Evolutionary conservation across 2,888 invertebrate species (phyloP).

Genomic region (Oegoconia quadripuncta): DNA sequence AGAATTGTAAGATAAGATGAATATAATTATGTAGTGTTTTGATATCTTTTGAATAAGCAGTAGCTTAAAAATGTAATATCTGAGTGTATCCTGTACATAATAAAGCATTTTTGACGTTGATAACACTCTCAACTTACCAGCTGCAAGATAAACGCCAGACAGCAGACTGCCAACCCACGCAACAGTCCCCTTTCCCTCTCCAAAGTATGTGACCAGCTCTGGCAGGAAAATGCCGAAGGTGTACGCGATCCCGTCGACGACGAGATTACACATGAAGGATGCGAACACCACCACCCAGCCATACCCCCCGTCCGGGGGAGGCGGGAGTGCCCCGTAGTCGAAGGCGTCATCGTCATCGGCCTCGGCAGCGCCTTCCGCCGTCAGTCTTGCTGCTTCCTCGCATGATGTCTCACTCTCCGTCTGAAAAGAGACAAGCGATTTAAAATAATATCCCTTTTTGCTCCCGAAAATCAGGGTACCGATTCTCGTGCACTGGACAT

Average conservation of each 20-base stretch:
- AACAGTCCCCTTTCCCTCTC: slow-evolving; percentile 90
- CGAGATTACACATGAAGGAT: slow-evolving; percentile 98
- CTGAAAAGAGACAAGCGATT: slow-evolving; percentile 66
- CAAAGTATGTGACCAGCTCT: slow-evolving; percentile 89
- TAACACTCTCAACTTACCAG: slow-evolving; percentile 89
- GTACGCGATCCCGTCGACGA: slow-evolving; percentile 99
- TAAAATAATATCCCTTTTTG: no score
- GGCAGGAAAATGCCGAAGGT: slow-evolving; percentile 96
- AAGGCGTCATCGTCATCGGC: slow-evolving; percentile 81
- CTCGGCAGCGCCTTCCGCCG: slow-evolving; percentile 81
- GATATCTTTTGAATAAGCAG: no score
- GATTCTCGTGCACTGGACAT: no score
- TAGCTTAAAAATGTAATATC: no score
- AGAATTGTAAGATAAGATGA: no score
- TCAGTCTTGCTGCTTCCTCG: slow-evolving; percentile 89
- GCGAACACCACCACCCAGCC: slow-evolving; percentile 97
- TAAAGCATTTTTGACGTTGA: no score
- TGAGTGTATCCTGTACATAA: no score
- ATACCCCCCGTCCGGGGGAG: slow-evolving; percentile 94
- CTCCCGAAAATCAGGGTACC: no score
- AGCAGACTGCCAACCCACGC: slow-evolving; percentile 97
- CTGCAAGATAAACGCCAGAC: slow-evolving; percentile 96
- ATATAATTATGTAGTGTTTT: no score
- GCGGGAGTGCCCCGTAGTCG: slow-evolving; percentile 88
- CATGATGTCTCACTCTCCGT: slow-evolving; percentile 93